A percentile compares a stretch with the other conserved stretches of the same genome.
phyloP scores from a whole-genome alignment of 2,797 vertebrate genomes.

The Sebastes ruberrimus region DNA sequence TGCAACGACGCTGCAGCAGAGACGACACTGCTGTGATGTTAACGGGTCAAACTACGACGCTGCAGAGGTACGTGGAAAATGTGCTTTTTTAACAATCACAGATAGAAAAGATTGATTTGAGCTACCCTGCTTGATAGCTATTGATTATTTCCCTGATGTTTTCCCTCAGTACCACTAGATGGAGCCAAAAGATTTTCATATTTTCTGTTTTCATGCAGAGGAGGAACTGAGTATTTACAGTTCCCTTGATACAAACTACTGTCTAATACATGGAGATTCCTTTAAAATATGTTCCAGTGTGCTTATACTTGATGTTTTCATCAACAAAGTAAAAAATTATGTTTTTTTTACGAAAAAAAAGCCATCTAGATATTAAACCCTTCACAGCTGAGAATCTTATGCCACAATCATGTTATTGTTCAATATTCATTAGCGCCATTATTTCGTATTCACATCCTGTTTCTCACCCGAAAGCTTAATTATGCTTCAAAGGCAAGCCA shows the following conservation, averaged over 20 bases:
- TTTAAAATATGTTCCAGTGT: background rate
- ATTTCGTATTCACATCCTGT: slow-evolving; percentile 33
- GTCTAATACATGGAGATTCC: background rate
- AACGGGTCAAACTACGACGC: slow-evolving; percentile 74
- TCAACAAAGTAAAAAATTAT: background rate
- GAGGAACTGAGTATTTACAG: background rate
- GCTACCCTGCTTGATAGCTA: background rate
- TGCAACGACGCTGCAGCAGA: slow-evolving; percentile 74
- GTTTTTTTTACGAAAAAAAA: background rate
- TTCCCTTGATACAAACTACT: background rate
- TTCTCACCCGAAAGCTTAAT: slow-evolving; percentile 11
- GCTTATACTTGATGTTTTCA: background rate
- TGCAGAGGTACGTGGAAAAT: slow-evolving; percentile 75
- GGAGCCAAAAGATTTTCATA: slow-evolving; percentile 42
- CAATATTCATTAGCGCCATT: slow-evolving; percentile 17
- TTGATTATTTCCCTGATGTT: background rate
- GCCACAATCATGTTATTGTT: background rate
- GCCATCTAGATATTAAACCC: background rate
- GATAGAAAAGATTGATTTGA: background rate
- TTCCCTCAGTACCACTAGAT: slow-evolving; percentile 66
- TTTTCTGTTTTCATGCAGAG: background rate
- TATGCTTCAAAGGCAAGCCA: slow-evolving; percentile 50
- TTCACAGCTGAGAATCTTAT: background rate
- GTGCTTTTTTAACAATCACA: background rate
- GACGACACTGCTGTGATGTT: slow-evolving; percentile 68